Evolutionary conservation across 1,140 invertebrate genomes (phyloP), one percentile per base, ranked within the genome.

Genomic region (Megathymus violae): DNA sequence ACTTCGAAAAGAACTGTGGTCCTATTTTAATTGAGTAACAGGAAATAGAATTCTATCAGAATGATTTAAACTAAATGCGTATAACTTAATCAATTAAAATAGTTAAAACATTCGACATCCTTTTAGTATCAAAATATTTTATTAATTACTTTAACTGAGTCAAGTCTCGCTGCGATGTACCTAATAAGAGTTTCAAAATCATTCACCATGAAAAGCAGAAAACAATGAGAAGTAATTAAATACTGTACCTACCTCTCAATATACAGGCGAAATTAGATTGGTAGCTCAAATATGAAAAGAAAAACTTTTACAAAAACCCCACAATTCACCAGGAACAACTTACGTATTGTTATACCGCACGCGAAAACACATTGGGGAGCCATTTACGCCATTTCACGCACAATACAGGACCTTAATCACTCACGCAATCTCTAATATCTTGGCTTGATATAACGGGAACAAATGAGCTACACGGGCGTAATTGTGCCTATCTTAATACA

Each of bases 351-450:
- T 68, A 68, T 59, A 52, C 19, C 34, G n/a, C 22, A n/a, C 48
- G 9, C 16, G 34, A 52, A 31, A 36, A 62, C 58, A 70, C 62
- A 46, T 44, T 27, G 16, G 62, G 67, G 60, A 69, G 61, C 59
- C 38, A 65, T 70, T 71, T 64, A 41, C 56, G 69, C 59, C 52
- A 41, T 56, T 70, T 68, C 54, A 36, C 51, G 62, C 64, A 74
- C 65, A 69, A 74, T 69, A 64, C 65, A 22, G 10, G 19, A 44
- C 51, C 40, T 64, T 71, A 66, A 74, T 71, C 72, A 71, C 62
- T 52, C 72, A 71, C 52, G 48, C 48, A 31, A 52, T 40, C 36
- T 50, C 46, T 43, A 48, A 61, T 61, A 61, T 50, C 14, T 22
- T 59, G 43, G 27, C 22, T 19, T 31, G 22, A 31, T 48, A 22